These are phyloP conservation scores for Hemicentrotus pulcherrimus DNA, from an alignment of 35 echinoderm and acorn worm species.

Conservation along the genomic window DNA sequence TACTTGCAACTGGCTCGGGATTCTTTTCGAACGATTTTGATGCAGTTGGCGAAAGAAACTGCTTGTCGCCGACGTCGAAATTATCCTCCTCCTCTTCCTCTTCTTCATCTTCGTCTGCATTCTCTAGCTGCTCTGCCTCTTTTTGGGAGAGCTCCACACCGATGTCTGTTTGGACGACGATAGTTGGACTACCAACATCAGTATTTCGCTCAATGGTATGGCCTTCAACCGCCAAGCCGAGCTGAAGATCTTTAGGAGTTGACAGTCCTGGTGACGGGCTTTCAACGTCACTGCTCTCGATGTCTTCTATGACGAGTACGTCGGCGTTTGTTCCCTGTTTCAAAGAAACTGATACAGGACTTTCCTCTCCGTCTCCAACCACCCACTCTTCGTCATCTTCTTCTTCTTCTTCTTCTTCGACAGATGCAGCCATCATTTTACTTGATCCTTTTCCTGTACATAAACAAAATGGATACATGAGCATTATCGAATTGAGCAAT, in stretches of 20 bases:
- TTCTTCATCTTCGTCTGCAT: slow-evolving; percentile 17
- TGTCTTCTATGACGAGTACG: not conserved
- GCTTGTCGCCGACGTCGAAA: not conserved
- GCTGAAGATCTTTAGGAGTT: not conserved
- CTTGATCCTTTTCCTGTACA: not conserved
- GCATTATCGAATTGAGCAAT: too few species aligned
- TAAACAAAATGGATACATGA: not conserved
- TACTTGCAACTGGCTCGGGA: not conserved
- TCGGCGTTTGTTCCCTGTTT: not conserved
- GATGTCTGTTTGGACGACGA: slow-evolving; percentile 6
- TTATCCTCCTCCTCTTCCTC: slow-evolving; percentile 30
- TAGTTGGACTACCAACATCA: not conserved
- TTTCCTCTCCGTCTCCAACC: not conserved
- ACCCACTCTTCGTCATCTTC: slow-evolving; percentile 14
- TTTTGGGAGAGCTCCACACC: not conserved
- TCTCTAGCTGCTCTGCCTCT: not conserved
- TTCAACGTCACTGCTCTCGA: not conserved
- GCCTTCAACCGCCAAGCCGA: not conserved
- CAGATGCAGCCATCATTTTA: not conserved
- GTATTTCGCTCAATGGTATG: not conserved
- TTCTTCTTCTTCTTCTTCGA: slow-evolving; percentile 35
- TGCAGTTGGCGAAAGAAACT: not conserved
- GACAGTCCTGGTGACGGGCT: not conserved
- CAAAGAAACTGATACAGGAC: not conserved
- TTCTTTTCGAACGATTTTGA: not conserved